Percentiles rank a stretch among this genome's conserved stretches.
Evolutionary conservation across 2,113 vertebrate species (phyloP).

Genomic region (Scatophagus argus): DNA sequence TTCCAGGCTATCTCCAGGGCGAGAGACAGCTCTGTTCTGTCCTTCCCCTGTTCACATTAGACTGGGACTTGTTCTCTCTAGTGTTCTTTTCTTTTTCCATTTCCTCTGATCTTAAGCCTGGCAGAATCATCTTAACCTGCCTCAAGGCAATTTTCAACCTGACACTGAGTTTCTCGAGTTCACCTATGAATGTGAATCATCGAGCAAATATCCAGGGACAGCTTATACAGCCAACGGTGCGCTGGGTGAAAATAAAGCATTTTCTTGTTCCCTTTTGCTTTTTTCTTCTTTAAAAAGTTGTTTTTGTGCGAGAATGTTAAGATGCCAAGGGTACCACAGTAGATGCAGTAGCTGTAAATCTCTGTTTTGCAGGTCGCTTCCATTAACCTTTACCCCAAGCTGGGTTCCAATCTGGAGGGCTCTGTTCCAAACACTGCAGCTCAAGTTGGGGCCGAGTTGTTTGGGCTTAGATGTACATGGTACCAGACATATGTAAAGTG

Average conservation of each 20-base stretch:
- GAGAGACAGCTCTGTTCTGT: slow-evolving; percentile 60
- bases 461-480: slow-evolving; percentile 49
- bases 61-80: slow-evolving; percentile 67
- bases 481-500: slow-evolving; percentile 49
- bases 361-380: slow-evolving; percentile 68
- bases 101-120: slow-evolving; percentile 76
- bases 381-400: slow-evolving; percentile 83
- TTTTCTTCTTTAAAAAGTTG: not conserved
- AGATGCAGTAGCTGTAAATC: slow-evolving; percentile 60
- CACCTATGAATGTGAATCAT: slow-evolving; percentile 71
- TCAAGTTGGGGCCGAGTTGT: slow-evolving; percentile 53
- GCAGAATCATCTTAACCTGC: slow-evolving; percentile 74
- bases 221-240: slow-evolving; percentile 33
- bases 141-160: slow-evolving; percentile 76
- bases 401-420: slow-evolving; percentile 82
- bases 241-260: slow-evolving; percentile 21
- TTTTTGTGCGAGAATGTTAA: slow-evolving; percentile 30
- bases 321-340: slow-evolving; percentile 51
- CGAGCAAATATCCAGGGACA: slow-evolving; percentile 62
- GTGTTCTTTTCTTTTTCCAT: slow-evolving; percentile 69
- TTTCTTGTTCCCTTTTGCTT: not conserved
- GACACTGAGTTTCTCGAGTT: slow-evolving; percentile 64
- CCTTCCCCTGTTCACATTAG: slow-evolving; percentile 73
- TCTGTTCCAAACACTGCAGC: slow-evolving; percentile 61
- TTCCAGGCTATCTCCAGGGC: slow-evolving; percentile 56